Evolutionary conservation across 2,113 vertebrate genomes (phyloP).

Genomic region (Pseudorectes ferrugineus): DNA sequence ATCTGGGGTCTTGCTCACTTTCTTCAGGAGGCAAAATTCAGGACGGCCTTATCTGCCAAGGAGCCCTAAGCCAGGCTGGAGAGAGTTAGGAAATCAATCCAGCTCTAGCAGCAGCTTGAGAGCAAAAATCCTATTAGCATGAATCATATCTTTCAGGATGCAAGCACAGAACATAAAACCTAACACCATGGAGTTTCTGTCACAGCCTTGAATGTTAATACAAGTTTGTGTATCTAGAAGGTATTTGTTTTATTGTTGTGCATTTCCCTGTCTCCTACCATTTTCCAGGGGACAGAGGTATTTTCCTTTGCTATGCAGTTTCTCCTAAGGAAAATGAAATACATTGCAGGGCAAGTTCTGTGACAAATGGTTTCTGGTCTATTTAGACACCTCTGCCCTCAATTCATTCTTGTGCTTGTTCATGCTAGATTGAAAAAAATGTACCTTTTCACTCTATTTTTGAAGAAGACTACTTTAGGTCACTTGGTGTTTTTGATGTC

Average conservation of each 20-base stretch:
- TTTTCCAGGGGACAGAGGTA: slow-evolving; percentile 16
- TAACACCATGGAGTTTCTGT: not conserved
- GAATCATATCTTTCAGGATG: not conserved
- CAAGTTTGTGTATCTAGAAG: not conserved
- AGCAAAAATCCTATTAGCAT: not conserved
- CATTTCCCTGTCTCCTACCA: not conserved
- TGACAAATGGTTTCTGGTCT: slow-evolving; percentile 42
- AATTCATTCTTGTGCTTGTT: slow-evolving; percentile 53
- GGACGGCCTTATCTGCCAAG: not conserved
- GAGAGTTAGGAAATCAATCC: not conserved
- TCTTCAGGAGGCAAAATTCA: not conserved
- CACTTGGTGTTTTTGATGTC: not conserved
- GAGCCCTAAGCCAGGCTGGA: not conserved
- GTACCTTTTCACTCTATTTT: slow-evolving; percentile 4
- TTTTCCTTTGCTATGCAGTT: slow-evolving; percentile 42
- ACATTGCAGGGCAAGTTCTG: not conserved
- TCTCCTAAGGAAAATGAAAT: slow-evolving; percentile 53
- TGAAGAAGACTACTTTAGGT: not conserved
- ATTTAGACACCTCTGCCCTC: slow-evolving; percentile 47
- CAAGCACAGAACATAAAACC: not conserved
- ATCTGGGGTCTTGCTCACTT: not conserved
- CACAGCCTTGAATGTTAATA: not conserved
- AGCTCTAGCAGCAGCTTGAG: not conserved
- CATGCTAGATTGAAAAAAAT: not conserved
- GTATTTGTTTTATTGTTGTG: not conserved